A percentile compares a stretch with the other conserved stretches of the same genome.
These are phyloP conservation scores for Acronicta leporina DNA, from an alignment of 2,888 invertebrate genomes.

Conservation along the genomic window DNA sequence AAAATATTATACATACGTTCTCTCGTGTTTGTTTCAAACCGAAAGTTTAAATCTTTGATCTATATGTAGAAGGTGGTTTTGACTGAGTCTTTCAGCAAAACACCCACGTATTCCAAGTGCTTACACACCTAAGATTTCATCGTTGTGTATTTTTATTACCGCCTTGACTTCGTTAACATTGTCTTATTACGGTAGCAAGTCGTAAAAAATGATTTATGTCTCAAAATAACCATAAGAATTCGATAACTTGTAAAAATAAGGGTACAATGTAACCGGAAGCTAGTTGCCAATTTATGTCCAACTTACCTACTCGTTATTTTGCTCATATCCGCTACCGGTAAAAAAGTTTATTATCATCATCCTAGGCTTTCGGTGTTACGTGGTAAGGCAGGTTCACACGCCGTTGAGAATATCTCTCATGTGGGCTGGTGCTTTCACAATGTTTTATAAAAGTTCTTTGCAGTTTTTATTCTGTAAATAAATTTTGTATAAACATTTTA, in stretches of 20 bases:
- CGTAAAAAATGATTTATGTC: constrained; percentile 72
- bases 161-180: constrained; percentile 47
- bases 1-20: constrained; percentile 13
- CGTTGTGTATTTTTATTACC: constrained; percentile 33
- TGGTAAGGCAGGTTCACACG: too few species aligned
- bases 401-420: too few species aligned
- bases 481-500: too few species aligned
- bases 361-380: neutral
- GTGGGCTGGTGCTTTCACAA: too few species aligned
- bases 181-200: constrained; percentile 62
- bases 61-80: neutral
- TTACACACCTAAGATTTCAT: constrained; percentile 7
- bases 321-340: constrained; percentile 39
- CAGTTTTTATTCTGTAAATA: too few species aligned
- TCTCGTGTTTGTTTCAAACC: constrained; percentile 7
- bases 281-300: constrained; percentile 64
- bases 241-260: constrained; percentile 68
- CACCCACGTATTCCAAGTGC: neutral
- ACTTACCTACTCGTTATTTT: constrained; percentile 50
- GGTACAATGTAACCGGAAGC: constrained; percentile 58
- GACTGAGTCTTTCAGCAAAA: neutral
- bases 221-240: constrained; percentile 75
- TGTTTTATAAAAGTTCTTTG: too few species aligned
- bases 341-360: constrained; percentile 17
- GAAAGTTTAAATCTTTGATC: constrained; percentile 10